Evolutionary conservation across 1,140 invertebrate species (phyloP).

Genomic region (Lasaia peninsularis): DNA sequence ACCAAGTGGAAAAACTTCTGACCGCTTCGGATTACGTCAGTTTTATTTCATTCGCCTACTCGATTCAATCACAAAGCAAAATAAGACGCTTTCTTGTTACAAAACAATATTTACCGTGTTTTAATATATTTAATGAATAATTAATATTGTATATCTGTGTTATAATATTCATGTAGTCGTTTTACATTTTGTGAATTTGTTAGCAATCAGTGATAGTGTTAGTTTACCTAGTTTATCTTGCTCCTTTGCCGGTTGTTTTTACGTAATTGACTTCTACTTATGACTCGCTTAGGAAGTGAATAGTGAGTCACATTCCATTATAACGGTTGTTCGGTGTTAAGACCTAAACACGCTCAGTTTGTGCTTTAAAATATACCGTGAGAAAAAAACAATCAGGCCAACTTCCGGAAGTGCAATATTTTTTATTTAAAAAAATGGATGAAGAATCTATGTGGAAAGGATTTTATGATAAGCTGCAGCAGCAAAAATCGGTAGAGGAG

Average conservation of each 20-base stretch:
- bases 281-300: conserved; percentile 42
- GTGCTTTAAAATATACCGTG: background rate
- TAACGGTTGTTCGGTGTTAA: conserved; percentile 22
- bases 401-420: background rate
- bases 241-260: conserved; percentile 31
- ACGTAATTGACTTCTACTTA: conserved; percentile 59
- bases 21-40: conserved; percentile 56
- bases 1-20: conserved; percentile 33
- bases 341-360: background rate
- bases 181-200: background rate
- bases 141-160: background rate
- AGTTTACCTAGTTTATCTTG: conserved; percentile 6
- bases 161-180: background rate
- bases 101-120: conserved; percentile 15
- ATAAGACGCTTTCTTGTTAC: conserved; percentile 31
- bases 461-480: conserved; percentile 80
- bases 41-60: conserved; percentile 34
- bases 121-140: background rate
- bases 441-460: conserved; percentile 86
- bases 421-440: conserved; percentile 60
- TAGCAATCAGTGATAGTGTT: background rate
- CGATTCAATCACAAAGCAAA: conserved; percentile 32
- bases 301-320: conserved; percentile 58
- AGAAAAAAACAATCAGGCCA: background rate
- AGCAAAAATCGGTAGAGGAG: conserved; percentile 77